Conservation (phyloP, 2,888 invertebrate species). For the Acanthosoma haemorrhoidale region DNA sequence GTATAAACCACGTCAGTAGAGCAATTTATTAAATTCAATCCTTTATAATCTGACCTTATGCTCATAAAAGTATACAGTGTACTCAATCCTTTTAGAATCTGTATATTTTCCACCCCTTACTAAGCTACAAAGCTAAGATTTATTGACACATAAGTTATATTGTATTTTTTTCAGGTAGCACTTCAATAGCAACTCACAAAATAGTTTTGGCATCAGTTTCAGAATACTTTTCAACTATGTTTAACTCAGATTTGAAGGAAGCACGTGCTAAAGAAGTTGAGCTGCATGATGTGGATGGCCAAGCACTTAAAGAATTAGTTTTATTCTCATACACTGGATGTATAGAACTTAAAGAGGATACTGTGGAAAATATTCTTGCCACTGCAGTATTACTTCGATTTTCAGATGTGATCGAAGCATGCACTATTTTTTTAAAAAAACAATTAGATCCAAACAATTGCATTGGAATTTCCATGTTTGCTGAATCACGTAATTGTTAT, state of each 20-base stretch:
- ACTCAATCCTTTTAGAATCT: too few species aligned
- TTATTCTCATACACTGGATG: constrained; percentile 85
- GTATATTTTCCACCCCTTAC: not conserved
- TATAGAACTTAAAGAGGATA: constrained; percentile 81
- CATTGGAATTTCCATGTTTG: constrained; percentile 87
- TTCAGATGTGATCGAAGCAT: constrained; percentile 78
- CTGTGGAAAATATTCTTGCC: constrained; percentile 77
- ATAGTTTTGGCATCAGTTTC: constrained; percentile 85
- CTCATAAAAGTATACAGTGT: too few species aligned
- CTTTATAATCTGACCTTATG: too few species aligned
- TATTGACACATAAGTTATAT: too few species aligned
- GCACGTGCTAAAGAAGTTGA: constrained; percentile 76
- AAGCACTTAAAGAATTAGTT: constrained; percentile 76
- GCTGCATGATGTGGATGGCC: constrained; percentile 76
- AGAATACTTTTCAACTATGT: constrained; percentile 94
- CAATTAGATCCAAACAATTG: constrained; percentile 92
- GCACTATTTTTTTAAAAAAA: constrained; percentile 81
- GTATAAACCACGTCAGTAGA: too few species aligned
- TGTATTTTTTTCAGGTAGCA: constrained; percentile 45
- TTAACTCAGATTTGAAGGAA: constrained; percentile 80
- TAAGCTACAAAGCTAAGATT: not conserved
- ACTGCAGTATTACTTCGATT: constrained; percentile 86
- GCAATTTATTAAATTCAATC: too few species aligned
- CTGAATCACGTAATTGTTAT: constrained; percentile 82
- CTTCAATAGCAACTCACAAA: constrained; percentile 72